phyloP scores from a whole-genome alignment of 2,888 invertebrate species.

The Leptothorax acervorum region DNA sequence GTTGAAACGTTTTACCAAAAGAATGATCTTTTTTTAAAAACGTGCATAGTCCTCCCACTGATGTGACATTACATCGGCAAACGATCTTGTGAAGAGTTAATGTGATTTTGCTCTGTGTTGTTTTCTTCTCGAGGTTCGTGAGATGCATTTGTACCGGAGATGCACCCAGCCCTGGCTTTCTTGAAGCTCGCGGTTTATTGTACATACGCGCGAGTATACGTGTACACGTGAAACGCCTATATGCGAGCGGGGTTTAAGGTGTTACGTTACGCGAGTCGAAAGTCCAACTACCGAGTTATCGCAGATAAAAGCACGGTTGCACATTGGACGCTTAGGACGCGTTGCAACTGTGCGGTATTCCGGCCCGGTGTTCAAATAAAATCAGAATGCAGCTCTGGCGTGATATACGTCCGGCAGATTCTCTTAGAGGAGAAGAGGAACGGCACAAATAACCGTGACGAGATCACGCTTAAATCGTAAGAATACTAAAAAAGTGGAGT shows the following conservation, averaged over 20 bases:
- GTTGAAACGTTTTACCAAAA: background rate
- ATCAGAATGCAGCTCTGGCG: background rate
- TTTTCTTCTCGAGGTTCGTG: conserved; percentile 28
- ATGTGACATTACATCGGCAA: background rate
- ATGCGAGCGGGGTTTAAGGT: conserved; percentile 65
- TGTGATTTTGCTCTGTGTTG: background rate
- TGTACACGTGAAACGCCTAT: conserved; percentile 25
- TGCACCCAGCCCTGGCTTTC: conserved; percentile 55
- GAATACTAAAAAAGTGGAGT: background rate
- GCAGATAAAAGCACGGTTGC: conserved; percentile 61
- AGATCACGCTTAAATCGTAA: background rate
- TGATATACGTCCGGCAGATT: conserved; percentile 16
- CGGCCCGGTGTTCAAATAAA: conserved; percentile 14
- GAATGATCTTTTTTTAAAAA: background rate
- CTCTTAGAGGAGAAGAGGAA: background rate
- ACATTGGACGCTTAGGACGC: conserved; percentile 10
- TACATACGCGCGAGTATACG: background rate
- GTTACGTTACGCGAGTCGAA: conserved; percentile 77
- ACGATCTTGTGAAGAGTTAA: background rate
- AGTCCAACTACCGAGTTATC: conserved; percentile 54
- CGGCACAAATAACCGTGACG: background rate
- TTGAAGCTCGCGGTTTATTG: conserved; percentile 42
- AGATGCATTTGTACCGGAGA: conserved; percentile 51
- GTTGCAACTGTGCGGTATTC: conserved; percentile 8
- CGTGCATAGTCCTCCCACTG: background rate